These are phyloP conservation scores for Hylaeus anthracinus DNA, from an alignment of 1,140 invertebrate species.

Conservation along the genomic window DNA sequence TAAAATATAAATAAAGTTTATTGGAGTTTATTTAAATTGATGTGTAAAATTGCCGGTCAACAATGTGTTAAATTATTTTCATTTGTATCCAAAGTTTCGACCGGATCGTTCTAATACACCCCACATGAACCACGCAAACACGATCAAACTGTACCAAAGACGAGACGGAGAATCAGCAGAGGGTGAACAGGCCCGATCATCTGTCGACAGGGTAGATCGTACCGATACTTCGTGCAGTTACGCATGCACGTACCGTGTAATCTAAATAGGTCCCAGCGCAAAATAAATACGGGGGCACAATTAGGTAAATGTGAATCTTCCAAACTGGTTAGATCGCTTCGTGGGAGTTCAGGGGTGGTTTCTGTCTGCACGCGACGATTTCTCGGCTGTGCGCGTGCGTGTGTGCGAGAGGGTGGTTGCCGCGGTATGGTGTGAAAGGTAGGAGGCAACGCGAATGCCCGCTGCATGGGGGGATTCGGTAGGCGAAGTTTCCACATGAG, in stretches of 20 bases:
- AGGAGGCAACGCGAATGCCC: conserved; percentile 74
- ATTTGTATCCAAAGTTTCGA: too few species aligned
- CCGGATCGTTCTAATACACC: background rate
- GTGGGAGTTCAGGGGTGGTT: conserved; percentile 56
- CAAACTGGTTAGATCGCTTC: conserved; percentile 71
- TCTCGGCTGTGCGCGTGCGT: conserved; percentile 18
- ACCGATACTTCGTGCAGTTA: conserved; percentile 37
- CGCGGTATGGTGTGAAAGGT: conserved; percentile 79
- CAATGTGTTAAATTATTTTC: too few species aligned
- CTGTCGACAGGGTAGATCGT: conserved; percentile 32
- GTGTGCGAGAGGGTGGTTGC: conserved; percentile 45
- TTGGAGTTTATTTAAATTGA: too few species aligned
- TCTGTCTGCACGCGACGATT: conserved; percentile 24
- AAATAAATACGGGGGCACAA: conserved; percentile 79
- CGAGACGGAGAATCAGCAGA: background rate
- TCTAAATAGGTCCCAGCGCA: conserved; percentile 73
- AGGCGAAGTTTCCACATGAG: conserved; percentile 79
- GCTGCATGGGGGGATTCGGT: conserved; percentile 74
- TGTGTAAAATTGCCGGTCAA: too few species aligned
- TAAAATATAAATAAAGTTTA: too few species aligned
- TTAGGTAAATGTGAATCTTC: conserved; percentile 79
- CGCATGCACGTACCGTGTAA: conserved; percentile 58
- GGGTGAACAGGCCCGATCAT: conserved; percentile 46
- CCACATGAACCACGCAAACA: background rate
- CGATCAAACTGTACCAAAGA: background rate